Evolutionary conservation across 2,888 invertebrate genomes (phyloP).

Genomic region (Hylaea fasciaria): DNA sequence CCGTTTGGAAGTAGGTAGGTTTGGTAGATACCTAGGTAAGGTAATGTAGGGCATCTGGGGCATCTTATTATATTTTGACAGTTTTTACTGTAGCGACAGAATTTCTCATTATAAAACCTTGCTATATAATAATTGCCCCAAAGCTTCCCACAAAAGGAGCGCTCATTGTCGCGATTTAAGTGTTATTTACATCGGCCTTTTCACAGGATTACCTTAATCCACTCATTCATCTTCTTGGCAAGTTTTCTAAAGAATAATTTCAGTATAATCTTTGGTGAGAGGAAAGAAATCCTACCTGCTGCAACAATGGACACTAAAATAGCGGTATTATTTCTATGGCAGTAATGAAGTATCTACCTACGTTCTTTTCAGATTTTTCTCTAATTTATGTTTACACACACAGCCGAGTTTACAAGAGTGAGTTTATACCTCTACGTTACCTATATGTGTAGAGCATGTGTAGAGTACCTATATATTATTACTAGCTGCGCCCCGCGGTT

Average conservation of each 20-base stretch:
- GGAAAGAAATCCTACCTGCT: slow-evolving; percentile 26
- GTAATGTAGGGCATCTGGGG: no score
- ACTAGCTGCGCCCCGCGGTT: no score
- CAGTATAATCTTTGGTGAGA: slow-evolving; percentile 28
- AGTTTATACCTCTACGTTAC: no score
- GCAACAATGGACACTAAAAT: slow-evolving; percentile 20
- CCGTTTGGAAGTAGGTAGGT: no score
- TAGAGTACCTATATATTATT: no score
- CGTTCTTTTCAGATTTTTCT: no score
- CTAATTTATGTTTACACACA: no score
- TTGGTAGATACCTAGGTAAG: no score
- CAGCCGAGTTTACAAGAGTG: no score
- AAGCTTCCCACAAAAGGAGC: slow-evolving; percentile 34
- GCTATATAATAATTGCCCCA: slow-evolving; percentile 7
- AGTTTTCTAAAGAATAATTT: slow-evolving; percentile 41
- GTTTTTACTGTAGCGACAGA: not conserved
- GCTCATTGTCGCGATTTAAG: slow-evolving; percentile 51
- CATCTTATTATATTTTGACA: not conserved
- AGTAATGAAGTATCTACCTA: not conserved
- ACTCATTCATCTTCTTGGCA: slow-evolving; percentile 54
- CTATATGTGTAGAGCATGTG: no score
- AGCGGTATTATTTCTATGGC: no score
- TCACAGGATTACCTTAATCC: slow-evolving; percentile 58
- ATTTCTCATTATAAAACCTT: not conserved
- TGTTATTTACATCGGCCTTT: slow-evolving; percentile 54